Conservation (phyloP, 2,888 invertebrate species). For the Hypomecis atomaria region DNA sequence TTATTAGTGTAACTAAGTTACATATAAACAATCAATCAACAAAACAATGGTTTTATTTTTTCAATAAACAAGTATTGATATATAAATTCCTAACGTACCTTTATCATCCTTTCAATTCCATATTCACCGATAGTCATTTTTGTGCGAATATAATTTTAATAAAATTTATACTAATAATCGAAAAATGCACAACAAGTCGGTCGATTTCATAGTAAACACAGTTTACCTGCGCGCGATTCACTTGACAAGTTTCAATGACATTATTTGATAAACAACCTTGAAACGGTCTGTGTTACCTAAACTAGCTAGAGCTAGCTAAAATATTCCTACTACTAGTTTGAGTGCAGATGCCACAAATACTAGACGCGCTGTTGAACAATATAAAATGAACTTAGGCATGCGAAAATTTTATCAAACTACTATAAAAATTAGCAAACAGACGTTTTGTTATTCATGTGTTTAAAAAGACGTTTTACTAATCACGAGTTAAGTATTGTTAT, state of each 20-base stretch:
- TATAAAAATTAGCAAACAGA: not conserved
- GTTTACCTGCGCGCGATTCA: constrained; percentile 4
- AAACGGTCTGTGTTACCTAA: constrained; percentile 24
- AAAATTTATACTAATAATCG: not conserved
- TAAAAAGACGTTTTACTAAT: not conserved
- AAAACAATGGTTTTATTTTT: no score
- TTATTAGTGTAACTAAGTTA: no score
- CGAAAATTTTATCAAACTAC: no score
- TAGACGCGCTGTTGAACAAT: not conserved
- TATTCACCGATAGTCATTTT: constrained; percentile 27
- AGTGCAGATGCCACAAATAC: not conserved
- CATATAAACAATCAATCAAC: not conserved
- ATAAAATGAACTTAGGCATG: no score
- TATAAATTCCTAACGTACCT: constrained; percentile 24
- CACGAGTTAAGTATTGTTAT: not conserved
- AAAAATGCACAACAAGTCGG: no score
- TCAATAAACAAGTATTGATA: no score
- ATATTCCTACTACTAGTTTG: not conserved
- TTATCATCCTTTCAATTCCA: constrained; percentile 19
- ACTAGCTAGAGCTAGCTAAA: constrained; percentile 8
- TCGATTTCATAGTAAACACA: not conserved
- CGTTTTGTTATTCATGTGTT: not conserved
- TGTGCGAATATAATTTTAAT: not conserved
- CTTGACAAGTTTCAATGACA: constrained; percentile 22
- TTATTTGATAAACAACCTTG: constrained; percentile 25